Conservation (phyloP, 2,888 invertebrate species). For the Tromatobia lineatoria region DNA sequence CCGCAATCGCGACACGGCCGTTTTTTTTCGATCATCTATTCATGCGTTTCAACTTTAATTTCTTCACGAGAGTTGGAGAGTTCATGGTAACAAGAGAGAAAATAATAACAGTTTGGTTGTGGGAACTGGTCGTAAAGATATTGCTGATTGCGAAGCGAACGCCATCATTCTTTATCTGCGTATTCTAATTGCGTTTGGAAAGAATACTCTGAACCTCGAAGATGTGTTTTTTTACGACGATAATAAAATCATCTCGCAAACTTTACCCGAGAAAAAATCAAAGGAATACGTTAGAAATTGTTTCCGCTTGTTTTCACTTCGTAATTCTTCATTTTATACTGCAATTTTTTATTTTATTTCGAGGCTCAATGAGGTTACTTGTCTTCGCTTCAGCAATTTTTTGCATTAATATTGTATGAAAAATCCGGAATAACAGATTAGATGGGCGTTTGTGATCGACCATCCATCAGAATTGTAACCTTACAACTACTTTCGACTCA, state of each 20-base stretch:
- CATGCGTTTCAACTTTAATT: constrained; percentile 28
- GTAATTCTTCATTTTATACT: neutral
- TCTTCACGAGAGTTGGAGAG: constrained; percentile 53
- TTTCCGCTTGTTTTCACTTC: neutral
- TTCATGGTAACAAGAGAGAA: constrained; percentile 52
- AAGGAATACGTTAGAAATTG: neutral
- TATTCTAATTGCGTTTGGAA: neutral
- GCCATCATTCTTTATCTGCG: neutral
- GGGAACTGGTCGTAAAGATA: constrained; percentile 42
- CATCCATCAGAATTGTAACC: no score
- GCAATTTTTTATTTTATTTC: neutral
- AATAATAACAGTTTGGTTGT: constrained; percentile 52
- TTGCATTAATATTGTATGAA: constrained; percentile 12
- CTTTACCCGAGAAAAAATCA: neutral
- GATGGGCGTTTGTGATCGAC: constrained; percentile 63
- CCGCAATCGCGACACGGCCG: constrained; percentile 42
- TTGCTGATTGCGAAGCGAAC: constrained; percentile 23
- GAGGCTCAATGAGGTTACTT: neutral
- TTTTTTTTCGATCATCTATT: constrained; percentile 44
- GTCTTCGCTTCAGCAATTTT: constrained; percentile 1
- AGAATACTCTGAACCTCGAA: neutral
- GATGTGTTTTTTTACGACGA: neutral
- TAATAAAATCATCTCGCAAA: neutral
- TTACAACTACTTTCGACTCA: no score
- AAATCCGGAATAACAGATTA: constrained; percentile 60